Evolutionary conservation across 2,797 vertebrate species (phyloP), one percentile per base, ranked within the genome.

Genomic region (Ptychobarbus kaznakovi): DNA sequence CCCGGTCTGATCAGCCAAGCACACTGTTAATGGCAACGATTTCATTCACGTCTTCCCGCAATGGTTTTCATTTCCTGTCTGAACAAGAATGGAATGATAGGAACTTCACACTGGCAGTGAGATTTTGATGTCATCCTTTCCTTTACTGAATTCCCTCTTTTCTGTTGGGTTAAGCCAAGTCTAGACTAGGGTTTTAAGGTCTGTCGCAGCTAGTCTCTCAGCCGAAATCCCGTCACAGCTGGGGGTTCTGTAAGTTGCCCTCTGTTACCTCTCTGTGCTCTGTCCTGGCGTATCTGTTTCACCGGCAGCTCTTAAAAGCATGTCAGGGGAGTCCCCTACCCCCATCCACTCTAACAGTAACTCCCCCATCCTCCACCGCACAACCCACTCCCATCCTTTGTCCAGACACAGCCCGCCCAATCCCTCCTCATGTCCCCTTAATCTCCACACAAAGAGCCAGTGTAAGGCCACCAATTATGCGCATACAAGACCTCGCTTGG

Each of bases 141-240:
- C n/a, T n/a, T n/a, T n/a, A n/a, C 83, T 38, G 53, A 87, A 82
- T 87, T 90, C 72, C 76, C 70, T 69, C 70, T 86, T 91, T 91
- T 90, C 89, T 90, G 44, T 70, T 9, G 82, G 86, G 86, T 75
- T 92, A 93, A 95, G 93, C 95, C 92, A 92, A 94, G 95, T 95
- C 94, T 95, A 95, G 95, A 96, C 95, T 94, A 89, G 89, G 93
- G 92, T 94, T 84, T 95, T 95, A 96, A 94, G 94, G 94, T 93
- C 75, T 76, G 91, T 93, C 88, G 46, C 93, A 95, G 94, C 93
- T 95, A 94, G 93, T 93, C 93, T 92, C 88, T 95, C 75, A 80
- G 88, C 87, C 87, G 88, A 90, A 91, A 91, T 89, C 89, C 82
- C 28, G 12, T 91, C 90, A 22, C 92, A 92, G 93, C 90, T 91